Base-by-base conservation (phyloP, 2,113 vertebrate species). In the Lampris megalopsis region DNA sequence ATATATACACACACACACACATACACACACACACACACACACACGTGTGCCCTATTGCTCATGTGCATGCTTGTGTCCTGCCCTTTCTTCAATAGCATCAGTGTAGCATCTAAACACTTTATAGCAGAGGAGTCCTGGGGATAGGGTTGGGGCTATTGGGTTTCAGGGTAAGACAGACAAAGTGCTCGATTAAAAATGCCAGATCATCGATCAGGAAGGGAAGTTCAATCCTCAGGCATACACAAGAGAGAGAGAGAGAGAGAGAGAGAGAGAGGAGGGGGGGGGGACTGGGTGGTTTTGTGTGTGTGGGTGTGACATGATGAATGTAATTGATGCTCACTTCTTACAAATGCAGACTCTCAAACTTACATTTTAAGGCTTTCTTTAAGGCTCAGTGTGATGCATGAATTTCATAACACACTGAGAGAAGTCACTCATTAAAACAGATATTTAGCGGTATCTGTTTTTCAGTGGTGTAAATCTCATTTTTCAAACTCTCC, bases 121-220 rank as follows among this genome's bases (percentile, higher is more conserved):
- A 61, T 1, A 57, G 3, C 8, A 2, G 57, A 40, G 9, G 36
- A 45, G 43, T 1, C 1, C 42, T 6, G 38, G 48, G 70, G 53
- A 71, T 47, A 36, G 53, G 48, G 48, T 43, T 71, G 70, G 37
- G 72, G 72, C 7, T 84, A 65, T 80, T 80, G 24, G 56, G 69
- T 86, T 86, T 83, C 82, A 79, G 71, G 58, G 63, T 54, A 43
- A 88, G 66, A 59, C 38, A 65, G 57, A 62, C 41, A 61, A 56
- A 83, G 60, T 11, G 65, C 24, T 63, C 83, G 82, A 77, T 86
- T 79, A 86, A 77, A 58, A 85, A 85, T 52, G 13, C 59, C 68
- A 50, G 68, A 63, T 45, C 52, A 87, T 86, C 24, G 80, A 86
- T 92, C 45, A 73, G 73, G 64, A 82, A 79, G 6, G 71, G 71